Base-by-base conservation (phyloP, 2,888 invertebrate species). In the Cyrtodaria siliqua region DNA sequence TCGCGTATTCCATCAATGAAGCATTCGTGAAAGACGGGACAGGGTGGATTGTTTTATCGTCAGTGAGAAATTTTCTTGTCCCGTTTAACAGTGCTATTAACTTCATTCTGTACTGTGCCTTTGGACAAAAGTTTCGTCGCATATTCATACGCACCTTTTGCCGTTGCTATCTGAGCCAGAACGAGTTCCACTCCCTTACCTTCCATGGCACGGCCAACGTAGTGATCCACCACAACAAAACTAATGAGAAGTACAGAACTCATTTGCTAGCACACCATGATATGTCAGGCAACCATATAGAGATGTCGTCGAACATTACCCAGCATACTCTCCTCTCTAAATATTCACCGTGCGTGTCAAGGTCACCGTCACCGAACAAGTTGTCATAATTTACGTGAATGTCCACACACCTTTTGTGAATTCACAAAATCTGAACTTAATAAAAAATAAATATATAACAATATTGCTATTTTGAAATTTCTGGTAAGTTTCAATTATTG, bases 81-180 rank as follows among this genome's bases (percentile, higher is more conserved):
- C 98, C 98, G 80, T 96, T 99, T 92, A 99, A 99, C 94, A 98
- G 98, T 91, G 98, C 98, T 91, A 97, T 98, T 79, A 99, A 99
- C 94, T 99, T 99, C 93, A 96, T 99, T 83, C 98, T 99, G 88
- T 99, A 99, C 94, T 98, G 98, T 83, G 98, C 98, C 84, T 98
- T 99, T 93, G 99, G 99, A 1, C 97, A 98, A 92, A 98, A 99
- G 93, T 99, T 99, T 94, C 97, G 92, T 2, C 82, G 89, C 1
- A 89, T 91, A 8, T 92, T 92, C 79, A 86, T 91, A 49, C 83
- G 89, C 33, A 91, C 90, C 18, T 91, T 92, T 71, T 92, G 88
- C 73, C 83, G 83, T 16, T 83, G 86, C 24, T 71, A 89, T 52
- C 50, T 84, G 18, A 67, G 73, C 20, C 84, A 86, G 9, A 85